Base-by-base conservation (phyloP, 2,888 invertebrate species). In the Luperina testacea region DNA sequence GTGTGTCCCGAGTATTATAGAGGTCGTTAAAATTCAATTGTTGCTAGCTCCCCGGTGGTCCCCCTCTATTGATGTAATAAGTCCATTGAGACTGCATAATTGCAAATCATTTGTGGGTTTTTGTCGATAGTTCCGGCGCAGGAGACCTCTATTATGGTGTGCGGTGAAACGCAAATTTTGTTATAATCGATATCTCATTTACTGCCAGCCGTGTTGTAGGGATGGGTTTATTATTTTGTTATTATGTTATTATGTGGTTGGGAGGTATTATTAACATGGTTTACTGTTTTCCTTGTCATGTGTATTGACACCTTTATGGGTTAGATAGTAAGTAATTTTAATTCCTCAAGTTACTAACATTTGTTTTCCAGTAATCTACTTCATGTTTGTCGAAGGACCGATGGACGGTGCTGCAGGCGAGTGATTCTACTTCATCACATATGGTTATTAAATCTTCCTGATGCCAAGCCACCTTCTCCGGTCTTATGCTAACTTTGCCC, bases 21-120 rank as follows among this genome's bases (percentile, higher is more conserved):
- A 94, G 94, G 94, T 96, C 96, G 95, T 96, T 96, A 96, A 96
- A 96, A 96, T 96, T 96, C 96, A 96, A 96, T 96, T 96, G 96
- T 96, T 93, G 94, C 92, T 90, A 91, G 93, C 94, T 90, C 95
- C 95, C 94, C 92, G 91, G 90, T 87, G 93, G 85, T 75, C 92
- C 93, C 94, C 94, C 92, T 80, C 80, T 80, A 93, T 93, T 93
- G 94, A 95, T 95, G 95, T 96, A 96, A 96, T 96, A 96, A 95
- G 94, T 95, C 95, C 92, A 96, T 96, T 95, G 95, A 95, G 94
- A 95, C 94, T 95, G 95, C 95, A 96, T 96, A 96, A 96, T 96
- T 96, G 96, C 96, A 94, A 95, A 96, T 96, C 96, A 96, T 96
- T 96, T 96, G 96, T 91, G 96, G 96, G 94, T 94, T 95, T 94